phyloP scores from a whole-genome alignment of 1,140 invertebrate genomes.

The Drosophila navojoa region DNA sequence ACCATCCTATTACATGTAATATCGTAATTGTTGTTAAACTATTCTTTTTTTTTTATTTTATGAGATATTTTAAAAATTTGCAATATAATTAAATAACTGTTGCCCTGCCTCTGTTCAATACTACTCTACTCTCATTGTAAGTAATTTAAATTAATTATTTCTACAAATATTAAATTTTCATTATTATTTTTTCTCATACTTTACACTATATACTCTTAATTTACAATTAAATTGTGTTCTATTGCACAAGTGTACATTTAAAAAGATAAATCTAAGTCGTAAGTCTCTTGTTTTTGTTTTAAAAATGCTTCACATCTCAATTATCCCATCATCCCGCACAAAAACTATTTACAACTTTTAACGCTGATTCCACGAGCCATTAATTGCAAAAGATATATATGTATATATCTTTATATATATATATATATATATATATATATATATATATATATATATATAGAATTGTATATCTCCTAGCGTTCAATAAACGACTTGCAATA shows the following conservation, averaged over 20 bases:
- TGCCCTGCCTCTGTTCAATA: constrained; percentile 40
- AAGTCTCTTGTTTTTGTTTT: constrained; percentile 44
- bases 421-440: constrained; percentile 39
- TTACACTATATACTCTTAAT: constrained; percentile 26
- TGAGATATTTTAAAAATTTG: constrained; percentile 19
- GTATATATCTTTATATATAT: too few relatives aligned
- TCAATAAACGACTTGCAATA: constrained; percentile 56
- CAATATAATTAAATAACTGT: constrained; percentile 21
- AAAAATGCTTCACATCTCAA: constrained; percentile 22
- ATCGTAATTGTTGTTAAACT: constrained; percentile 34
- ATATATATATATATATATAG: constrained; percentile 39
- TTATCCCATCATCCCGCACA: constrained; percentile 29
- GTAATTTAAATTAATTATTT: constrained; percentile 50
- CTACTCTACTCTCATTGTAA: constrained; percentile 54
- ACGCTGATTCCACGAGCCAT: constrained; percentile 60
- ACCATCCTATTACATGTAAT: constrained; percentile 20
- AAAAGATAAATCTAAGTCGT: constrained; percentile 33
- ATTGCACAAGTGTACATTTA: constrained; percentile 66
- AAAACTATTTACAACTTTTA: constrained; percentile 49
- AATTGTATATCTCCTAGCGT: constrained; percentile 59
- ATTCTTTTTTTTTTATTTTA: background rate
- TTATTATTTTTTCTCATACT: constrained; percentile 22
- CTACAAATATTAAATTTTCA: constrained; percentile 20
- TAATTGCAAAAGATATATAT: too few relatives aligned
- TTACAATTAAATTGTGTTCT: constrained; percentile 37